phyloP scores from a whole-genome alignment of 1,140 invertebrate species.

The Pantala flavescens region DNA sequence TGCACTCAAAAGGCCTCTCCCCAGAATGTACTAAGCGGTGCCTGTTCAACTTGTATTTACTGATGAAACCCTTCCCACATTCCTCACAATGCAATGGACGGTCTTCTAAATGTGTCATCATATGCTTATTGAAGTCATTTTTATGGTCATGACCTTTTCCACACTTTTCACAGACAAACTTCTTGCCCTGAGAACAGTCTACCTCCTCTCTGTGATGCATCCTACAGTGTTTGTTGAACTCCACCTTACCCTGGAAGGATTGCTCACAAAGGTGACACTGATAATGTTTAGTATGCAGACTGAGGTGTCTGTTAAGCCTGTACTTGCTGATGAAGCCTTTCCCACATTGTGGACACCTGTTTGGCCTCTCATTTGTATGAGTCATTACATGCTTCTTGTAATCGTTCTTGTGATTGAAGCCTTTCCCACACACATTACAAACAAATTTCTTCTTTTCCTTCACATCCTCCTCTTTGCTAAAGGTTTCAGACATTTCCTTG shows the following conservation, averaged over 20 bases:
- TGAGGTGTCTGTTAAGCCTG: constrained; percentile 23
- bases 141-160: constrained; percentile 30
- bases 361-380: constrained; percentile 24
- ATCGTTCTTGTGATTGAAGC: no score
- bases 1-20: constrained; percentile 22
- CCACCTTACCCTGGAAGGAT: no score
- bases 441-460: no score
- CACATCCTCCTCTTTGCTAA: no score
- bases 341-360: constrained; percentile 20
- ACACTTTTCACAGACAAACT: constrained; percentile 25
- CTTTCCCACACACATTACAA: no score
- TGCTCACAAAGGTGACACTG: no score
- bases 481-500: no score
- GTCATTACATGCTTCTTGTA: no score
- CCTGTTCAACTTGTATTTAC: constrained; percentile 22
- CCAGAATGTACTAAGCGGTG: constrained; percentile 24
- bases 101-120: constrained; percentile 24
- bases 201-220: no score
- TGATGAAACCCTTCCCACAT: constrained; percentile 21
- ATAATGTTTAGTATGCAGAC: no score
- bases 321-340: constrained; percentile 21
- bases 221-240: no score
- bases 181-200: background rate
- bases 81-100: constrained; percentile 21
- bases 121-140: constrained; percentile 32